These are phyloP conservation scores for Megalonaias nervosa DNA, from an alignment of 1,140 invertebrate species.

Conservation along the genomic window DNA sequence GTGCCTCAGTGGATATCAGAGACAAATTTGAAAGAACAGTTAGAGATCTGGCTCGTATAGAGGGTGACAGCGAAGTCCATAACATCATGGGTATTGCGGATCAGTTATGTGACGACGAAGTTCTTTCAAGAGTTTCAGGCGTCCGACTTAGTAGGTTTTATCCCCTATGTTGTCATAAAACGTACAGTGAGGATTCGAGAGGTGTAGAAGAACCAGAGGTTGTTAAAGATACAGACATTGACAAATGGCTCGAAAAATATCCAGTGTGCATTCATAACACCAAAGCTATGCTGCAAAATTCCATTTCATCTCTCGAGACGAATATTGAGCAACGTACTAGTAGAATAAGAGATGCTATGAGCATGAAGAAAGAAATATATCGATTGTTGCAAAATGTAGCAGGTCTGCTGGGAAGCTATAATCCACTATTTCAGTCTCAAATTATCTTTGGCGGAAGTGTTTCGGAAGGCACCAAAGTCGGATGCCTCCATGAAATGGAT, in stretches of 20 bases:
- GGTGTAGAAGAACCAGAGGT: not conserved
- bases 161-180: not conserved
- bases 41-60: not conserved
- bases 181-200: too few species aligned
- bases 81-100: not conserved
- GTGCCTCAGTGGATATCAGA: not conserved
- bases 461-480: conserved; percentile 7
- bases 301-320: not conserved
- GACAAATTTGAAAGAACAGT: conserved; percentile 4
- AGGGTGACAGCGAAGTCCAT: not conserved
- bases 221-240: not conserved
- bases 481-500: conserved; percentile 5
- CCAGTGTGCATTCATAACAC: conserved; percentile 2
- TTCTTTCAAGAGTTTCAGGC: not conserved
- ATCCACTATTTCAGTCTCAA: conserved; percentile 3
- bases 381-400: not conserved
- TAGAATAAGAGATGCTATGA: not conserved
- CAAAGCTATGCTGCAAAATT: not conserved
- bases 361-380: not conserved
- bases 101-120: not conserved
- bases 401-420: not conserved
- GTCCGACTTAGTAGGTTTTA: not conserved
- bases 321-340: not conserved
- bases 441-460: not conserved
- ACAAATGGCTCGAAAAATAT: not conserved